These are phyloP conservation scores for Fragum whitleyi DNA, from an alignment of 2,888 invertebrate species.

Conservation along the genomic window DNA sequence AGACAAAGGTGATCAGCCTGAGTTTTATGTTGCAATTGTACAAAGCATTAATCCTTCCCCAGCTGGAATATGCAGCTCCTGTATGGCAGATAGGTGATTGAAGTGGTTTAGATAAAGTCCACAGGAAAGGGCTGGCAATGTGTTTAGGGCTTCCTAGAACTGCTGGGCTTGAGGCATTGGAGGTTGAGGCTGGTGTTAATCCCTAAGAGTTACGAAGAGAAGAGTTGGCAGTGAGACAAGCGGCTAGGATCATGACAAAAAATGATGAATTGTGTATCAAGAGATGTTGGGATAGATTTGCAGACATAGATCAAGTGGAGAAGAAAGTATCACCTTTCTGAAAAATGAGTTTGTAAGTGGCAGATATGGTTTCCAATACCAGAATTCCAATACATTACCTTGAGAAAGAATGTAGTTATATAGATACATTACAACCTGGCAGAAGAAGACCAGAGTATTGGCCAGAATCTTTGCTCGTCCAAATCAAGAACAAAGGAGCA, in stretches of 20 bases:
- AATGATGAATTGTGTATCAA: neutral
- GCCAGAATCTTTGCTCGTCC: constrained; percentile 11
- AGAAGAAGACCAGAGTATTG: constrained; percentile 19
- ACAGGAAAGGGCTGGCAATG: constrained; percentile 22
- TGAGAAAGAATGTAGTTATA: constrained; percentile 12
- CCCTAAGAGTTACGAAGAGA: constrained; percentile 17
- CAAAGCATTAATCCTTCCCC: constrained; percentile 11
- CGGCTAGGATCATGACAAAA: constrained; percentile 25
- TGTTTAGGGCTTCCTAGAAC: constrained; percentile 23
- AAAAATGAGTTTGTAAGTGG: too few relatives aligned
- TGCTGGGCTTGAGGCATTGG: constrained; percentile 24
- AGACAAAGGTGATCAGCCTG: constrained; percentile 2
- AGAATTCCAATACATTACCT: neutral
- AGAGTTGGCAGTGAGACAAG: constrained; percentile 27
- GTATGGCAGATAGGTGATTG: constrained; percentile 31
- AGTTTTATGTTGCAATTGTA: constrained; percentile 22
- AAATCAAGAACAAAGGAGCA: neutral
- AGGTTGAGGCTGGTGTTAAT: constrained; percentile 21
- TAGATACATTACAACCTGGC: constrained; percentile 1
- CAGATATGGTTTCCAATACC: constrained; percentile 5
- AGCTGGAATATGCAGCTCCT: constrained; percentile 19
- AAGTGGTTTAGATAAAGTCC: constrained; percentile 9
- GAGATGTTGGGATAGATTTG: neutral
- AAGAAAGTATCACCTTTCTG: neutral
- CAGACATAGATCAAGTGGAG: too few relatives aligned